Conservation (phyloP, 2,888 invertebrate genomes). For the Leptinotarsa juncta region DNA sequence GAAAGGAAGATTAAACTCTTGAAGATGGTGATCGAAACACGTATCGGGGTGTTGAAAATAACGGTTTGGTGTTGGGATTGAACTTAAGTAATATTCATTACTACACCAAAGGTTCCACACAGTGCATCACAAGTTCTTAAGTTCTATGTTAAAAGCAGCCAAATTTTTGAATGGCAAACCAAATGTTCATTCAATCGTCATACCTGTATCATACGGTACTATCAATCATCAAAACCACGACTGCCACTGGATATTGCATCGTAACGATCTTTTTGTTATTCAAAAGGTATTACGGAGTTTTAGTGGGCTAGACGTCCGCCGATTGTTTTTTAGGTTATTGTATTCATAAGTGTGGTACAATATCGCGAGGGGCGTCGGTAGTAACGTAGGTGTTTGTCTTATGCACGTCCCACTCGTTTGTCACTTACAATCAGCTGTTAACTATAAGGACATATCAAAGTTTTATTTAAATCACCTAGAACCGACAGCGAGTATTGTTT, state of each 20-base stretch:
- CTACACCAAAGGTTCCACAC: too few species aligned
- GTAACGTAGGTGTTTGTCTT: conserved; percentile 39
- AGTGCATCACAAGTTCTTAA: not conserved
- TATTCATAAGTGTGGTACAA: conserved; percentile 20
- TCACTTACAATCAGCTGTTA: conserved; percentile 39
- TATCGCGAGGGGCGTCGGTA: conserved; percentile 34
- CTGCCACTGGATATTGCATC: not conserved
- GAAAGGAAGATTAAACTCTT: too few species aligned
- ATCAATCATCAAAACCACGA: not conserved
- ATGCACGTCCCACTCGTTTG: conserved; percentile 45
- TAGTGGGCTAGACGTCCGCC: conserved; percentile 28
- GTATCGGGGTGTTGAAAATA: too few species aligned
- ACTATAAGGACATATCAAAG: conserved; percentile 15
- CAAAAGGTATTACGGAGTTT: conserved; percentile 2
- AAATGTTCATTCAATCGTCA: not conserved
- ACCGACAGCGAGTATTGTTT: conserved; percentile 9
- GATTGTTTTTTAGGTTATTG: conserved; percentile 27
- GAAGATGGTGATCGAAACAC: too few species aligned
- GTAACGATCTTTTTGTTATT: conserved; percentile 10
- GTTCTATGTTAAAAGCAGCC: not conserved
- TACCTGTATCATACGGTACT: not conserved
- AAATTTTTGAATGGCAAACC: not conserved
- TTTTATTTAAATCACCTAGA: conserved; percentile 11
- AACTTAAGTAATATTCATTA: too few species aligned
- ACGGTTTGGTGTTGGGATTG: too few species aligned